Evolutionary conservation across 2,797 vertebrate genomes (phyloP), one percentile per base, ranked within the genome.

Genomic region (Prionace glauca): DNA sequence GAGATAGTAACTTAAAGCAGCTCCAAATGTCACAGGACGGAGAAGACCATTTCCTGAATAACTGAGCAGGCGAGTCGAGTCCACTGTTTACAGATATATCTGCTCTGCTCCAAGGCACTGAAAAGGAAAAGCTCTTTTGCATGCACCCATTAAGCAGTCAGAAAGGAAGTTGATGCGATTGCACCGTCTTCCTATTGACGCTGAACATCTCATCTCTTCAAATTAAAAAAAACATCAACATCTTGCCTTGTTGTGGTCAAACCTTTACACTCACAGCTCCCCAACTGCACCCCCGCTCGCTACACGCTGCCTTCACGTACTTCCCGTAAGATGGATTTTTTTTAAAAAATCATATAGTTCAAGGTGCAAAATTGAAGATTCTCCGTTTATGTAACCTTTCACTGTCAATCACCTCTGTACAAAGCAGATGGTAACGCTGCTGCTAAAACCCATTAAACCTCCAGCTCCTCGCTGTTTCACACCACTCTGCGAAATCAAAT

Each of bases 61-160:
- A 29, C 96, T 22, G 45, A 3, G 93, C 94, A 95, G 72, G 36
- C 11, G 81, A 29, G 26, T 24, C 24, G 87, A 96, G 96, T 95
- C 95, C 90, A 29, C 24, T 20, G 93, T 95, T 77, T 56, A 72
- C 93, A 74, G 24, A 67, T 45, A 36, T 12, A 56, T 24, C 65
- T 36, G 32, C 62, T 11, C 36, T 29, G 92, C 65, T 32, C 12
- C 18, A 88, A 88, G 29, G 32, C 67, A 14, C 11, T 22, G 91
- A 71, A 24, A 93, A 41, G 67, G n/a, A 67, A 45, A 94, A 45
- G 2, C 41, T 16, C 41, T 32, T 65, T 67, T 92, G 65, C 69
- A 32, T 32, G 14, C 24, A 29, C 36, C 41, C 93, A 60, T 29
- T 1, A 18, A 56, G 50, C 24, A 26, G 29, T 65, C 88, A 74